These are phyloP conservation scores for Venustaconcha ellipsiformis DNA, from an alignment of 1,140 invertebrate genomes.

Conservation along the genomic window DNA sequence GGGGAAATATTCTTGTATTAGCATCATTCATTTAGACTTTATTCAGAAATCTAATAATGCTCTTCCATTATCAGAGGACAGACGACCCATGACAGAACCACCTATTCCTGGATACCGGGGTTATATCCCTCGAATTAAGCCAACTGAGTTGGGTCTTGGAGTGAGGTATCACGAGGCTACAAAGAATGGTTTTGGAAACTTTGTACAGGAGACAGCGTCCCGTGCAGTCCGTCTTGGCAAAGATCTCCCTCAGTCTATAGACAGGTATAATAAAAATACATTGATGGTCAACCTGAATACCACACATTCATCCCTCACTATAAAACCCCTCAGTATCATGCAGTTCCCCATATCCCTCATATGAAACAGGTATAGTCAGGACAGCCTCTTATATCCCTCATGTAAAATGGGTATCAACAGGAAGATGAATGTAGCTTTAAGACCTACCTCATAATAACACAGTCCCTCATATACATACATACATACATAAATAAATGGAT, in stretches of 20 bases:
- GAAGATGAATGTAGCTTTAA: no score
- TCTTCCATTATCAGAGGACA: slow-evolving; percentile 42
- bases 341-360: no score
- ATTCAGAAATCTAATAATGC: background rate
- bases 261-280: slow-evolving; percentile 15
- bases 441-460: no score
- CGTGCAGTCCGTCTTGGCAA: slow-evolving; percentile 33
- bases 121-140: slow-evolving; percentile 65
- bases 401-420: no score
- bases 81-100: slow-evolving; percentile 56
- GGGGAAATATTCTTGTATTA: no score
- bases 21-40: background rate
- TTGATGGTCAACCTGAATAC: no score
- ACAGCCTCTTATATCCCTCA: no score
- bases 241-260: slow-evolving; percentile 36
- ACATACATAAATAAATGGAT: no score
- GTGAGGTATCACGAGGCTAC: slow-evolving; percentile 62
- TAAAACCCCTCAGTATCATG: no score
- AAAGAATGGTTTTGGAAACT: slow-evolving; percentile 60
- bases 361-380: no score
- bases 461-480: no score
- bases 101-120: slow-evolving; percentile 69
- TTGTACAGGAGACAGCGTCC: slow-evolving; percentile 51
- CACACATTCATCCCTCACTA: no score
- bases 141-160: slow-evolving; percentile 66